A percentile compares a stretch with the other conserved stretches of the same genome.
Conservation (phyloP, 1,140 invertebrate genomes). For the Ptiloglossa arizonensis region DNA sequence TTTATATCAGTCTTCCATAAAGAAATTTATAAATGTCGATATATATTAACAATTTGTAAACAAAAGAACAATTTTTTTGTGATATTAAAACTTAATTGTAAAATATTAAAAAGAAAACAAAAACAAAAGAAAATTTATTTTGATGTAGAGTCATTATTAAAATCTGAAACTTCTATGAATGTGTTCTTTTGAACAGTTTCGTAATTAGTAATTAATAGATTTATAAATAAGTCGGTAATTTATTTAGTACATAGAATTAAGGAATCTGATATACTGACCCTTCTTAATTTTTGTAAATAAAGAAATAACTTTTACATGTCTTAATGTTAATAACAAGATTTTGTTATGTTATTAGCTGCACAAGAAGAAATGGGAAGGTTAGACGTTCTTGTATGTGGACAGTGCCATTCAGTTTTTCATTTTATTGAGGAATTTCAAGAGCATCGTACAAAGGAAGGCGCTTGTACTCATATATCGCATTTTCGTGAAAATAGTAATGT, state of each 20-base stretch:
- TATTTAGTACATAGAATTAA: neutral
- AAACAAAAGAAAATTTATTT: neutral
- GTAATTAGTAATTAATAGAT: neutral
- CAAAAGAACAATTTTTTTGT: neutral
- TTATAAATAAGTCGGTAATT: neutral
- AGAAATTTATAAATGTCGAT: neutral
- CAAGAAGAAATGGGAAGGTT: slow-evolving; percentile 88
- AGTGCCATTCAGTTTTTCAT: slow-evolving; percentile 89
- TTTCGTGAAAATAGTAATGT: slow-evolving; percentile 79
- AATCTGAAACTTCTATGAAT: slow-evolving; percentile 18
- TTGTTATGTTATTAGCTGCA: slow-evolving; percentile 81
- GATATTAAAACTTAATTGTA: neutral
- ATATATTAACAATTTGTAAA: neutral
- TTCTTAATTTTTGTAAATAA: neutral
- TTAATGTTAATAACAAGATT: neutral
- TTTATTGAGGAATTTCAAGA: slow-evolving; percentile 90
- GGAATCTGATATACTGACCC: neutral
- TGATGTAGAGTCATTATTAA: neutral
- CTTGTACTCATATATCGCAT: slow-evolving; percentile 76
- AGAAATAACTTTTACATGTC: too few relatives aligned
- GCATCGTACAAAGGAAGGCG: slow-evolving; percentile 81
- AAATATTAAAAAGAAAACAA: too few relatives aligned
- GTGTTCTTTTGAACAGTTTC: slow-evolving; percentile 27
- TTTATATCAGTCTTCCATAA: neutral
- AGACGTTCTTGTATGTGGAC: slow-evolving; percentile 90